Percentiles rank a stretch among this genome's conserved stretches.
phyloP scores from a whole-genome alignment of 92 coral and sea anemone species.

The Scolanthus callimorphus region DNA sequence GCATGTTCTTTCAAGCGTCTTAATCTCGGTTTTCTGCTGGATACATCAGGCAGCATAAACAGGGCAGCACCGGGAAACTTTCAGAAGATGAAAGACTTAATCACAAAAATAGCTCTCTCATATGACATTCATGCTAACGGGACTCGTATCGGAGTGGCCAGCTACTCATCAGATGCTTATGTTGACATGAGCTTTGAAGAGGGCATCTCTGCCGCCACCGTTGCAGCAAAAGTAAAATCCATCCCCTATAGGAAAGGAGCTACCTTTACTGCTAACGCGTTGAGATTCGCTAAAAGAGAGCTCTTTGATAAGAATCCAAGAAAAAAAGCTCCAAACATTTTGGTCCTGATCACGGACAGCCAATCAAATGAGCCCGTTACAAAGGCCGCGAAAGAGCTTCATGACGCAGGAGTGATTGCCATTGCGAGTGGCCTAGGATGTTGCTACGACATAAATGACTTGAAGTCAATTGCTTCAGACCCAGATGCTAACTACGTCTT shows the following conservation, averaged over 20 bases:
- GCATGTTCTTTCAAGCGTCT: conserved; percentile 62
- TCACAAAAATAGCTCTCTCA: conserved; percentile 27
- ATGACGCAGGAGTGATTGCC: conserved; percentile 71
- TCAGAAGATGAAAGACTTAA: conserved; percentile 34
- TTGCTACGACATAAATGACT: conserved; percentile 22
- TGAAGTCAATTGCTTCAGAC: conserved; percentile 75
- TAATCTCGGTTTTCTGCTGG: conserved; percentile 72
- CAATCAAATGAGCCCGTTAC: conserved; percentile 52
- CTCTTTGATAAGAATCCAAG: conserved; percentile 52
- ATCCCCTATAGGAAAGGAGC: conserved; percentile 38
- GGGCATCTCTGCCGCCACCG: neutral
- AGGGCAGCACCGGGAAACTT: conserved; percentile 47
- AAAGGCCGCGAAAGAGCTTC: conserved; percentile 65
- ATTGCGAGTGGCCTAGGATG: conserved; percentile 62
- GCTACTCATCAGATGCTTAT: conserved; percentile 1
- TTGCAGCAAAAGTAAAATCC: neutral
- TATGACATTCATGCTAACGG: conserved; percentile 48
- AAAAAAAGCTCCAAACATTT: conserved; percentile 49
- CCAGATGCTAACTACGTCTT: conserved; percentile 78
- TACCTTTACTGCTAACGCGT: conserved; percentile 66
- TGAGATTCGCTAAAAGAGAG: conserved; percentile 41
- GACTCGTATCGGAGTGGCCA: conserved; percentile 58
- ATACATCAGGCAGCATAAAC: conserved; percentile 82
- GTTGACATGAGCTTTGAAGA: neutral
- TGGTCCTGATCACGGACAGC: conserved; percentile 72